Evolutionary conservation across 2,113 vertebrate genomes (phyloP).

Genomic region (Menura novaehollandiae): DNA sequence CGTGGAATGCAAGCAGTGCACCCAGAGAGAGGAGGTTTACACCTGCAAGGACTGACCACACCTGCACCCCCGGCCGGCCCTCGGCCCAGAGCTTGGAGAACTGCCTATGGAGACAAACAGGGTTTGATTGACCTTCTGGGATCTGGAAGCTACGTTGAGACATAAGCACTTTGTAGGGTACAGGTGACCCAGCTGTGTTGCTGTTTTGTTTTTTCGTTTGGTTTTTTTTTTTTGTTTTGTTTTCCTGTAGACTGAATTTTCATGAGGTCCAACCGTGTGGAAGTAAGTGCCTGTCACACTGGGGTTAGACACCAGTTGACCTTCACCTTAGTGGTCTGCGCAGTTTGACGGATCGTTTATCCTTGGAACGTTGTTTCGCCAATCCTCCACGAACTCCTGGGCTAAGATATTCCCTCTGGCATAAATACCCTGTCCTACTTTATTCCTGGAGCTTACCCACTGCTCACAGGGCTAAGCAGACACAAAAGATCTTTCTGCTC

Average conservation of each 20-base stretch:
- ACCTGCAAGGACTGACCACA: slow-evolving; percentile 89
- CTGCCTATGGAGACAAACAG: slow-evolving; percentile 57
- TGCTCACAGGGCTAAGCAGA: neutral
- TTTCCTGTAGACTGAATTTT: slow-evolving; percentile 51
- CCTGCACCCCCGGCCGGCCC: neutral
- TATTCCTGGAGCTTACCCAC: neutral
- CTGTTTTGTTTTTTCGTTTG: slow-evolving; percentile 39
- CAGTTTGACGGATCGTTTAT: neutral
- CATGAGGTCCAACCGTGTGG: slow-evolving; percentile 51
- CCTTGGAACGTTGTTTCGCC: neutral
- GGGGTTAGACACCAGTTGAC: slow-evolving; percentile 33
- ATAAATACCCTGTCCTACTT: neutral
- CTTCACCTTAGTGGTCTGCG: neutral
- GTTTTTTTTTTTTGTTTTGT: neutral
- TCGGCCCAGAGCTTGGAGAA: neutral
- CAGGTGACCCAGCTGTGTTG: slow-evolving; percentile 59
- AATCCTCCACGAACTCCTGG: neutral
- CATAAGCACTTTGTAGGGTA: slow-evolving; percentile 70
- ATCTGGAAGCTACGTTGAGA: slow-evolving; percentile 52
- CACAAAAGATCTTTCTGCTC: neutral
- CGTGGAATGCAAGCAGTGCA: slow-evolving; percentile 97
- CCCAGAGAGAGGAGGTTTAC: slow-evolving; percentile 96
- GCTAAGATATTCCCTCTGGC: neutral
- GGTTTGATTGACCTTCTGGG: slow-evolving; percentile 59
- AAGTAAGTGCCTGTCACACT: slow-evolving; percentile 58